These are phyloP conservation scores for Lophotriccus pileatus DNA, from an alignment of 2,797 vertebrate species.

Conservation along the genomic window DNA sequence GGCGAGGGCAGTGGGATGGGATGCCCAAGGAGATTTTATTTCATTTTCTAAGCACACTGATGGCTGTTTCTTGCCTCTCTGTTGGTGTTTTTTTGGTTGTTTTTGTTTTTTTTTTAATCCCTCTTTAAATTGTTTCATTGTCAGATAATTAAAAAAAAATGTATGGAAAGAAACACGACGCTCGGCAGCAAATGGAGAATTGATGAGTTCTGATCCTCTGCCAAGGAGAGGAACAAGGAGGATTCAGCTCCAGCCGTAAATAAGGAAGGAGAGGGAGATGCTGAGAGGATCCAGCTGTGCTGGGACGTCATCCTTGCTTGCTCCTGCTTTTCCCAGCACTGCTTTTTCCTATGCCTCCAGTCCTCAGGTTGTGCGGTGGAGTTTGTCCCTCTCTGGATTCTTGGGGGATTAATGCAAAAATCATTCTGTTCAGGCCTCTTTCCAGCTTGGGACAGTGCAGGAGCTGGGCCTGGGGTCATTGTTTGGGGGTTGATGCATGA, in stretches of 20 bases:
- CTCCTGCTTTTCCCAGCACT: not conserved
- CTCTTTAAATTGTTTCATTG: not conserved
- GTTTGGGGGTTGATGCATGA: not conserved
- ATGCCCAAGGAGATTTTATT: not conserved
- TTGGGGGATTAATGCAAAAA: not conserved
- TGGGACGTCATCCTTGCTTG: not conserved
- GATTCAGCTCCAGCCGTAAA: not conserved
- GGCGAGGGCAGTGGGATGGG: not conserved
- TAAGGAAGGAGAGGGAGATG: not conserved
- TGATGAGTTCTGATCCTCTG: slow-evolving; percentile 3
- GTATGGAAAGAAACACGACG: not conserved
- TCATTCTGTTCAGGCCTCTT: not conserved
- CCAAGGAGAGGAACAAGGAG: not conserved
- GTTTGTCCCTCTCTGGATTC: not conserved
- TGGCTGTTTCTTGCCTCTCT: not conserved
- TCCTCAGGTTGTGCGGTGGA: fast-evolving
- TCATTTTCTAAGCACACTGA: not conserved
- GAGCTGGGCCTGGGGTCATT: fast-evolving
- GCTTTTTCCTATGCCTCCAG: fast-evolving
- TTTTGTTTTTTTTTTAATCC: not conserved
- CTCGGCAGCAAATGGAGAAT: not conserved
- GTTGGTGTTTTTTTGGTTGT: no score
- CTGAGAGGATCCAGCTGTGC: slow-evolving; percentile 9
- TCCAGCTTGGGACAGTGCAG: not conserved
- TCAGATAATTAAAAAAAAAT: not conserved